A percentile compares a stretch with the other conserved stretches of the same genome.
Evolutionary conservation across 2,797 vertebrate species (phyloP).

Genomic region (Pterois miles): DNA sequence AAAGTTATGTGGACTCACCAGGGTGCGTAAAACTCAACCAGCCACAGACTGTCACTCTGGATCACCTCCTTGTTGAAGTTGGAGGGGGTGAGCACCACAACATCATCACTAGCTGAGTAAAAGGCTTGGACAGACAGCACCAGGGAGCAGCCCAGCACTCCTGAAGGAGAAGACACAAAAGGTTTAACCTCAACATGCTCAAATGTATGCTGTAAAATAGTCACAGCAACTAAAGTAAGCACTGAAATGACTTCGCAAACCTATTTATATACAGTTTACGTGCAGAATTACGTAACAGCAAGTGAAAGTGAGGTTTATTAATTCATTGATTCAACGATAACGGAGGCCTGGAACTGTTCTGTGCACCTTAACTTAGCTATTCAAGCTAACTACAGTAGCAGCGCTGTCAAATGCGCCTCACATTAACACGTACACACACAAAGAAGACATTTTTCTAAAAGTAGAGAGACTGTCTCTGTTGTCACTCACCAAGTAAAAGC

Average conservation of each 20-base stretch:
- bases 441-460: background rate
- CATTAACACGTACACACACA: fast-evolving
- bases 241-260: fast-evolving
- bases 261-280: background rate
- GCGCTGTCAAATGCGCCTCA: fast-evolving
- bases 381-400: constrained; percentile 31
- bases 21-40: constrained; percentile 97
- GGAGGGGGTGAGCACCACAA: constrained; percentile 90
- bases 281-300: background rate
- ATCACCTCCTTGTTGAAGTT: constrained; percentile 97
- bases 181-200: background rate
- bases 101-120: constrained; percentile 93
- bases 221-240: background rate
- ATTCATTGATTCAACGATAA: constrained; percentile 10
- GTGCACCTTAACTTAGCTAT: constrained; percentile 39
- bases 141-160: constrained; percentile 87
- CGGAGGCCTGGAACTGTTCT: constrained; percentile 38
- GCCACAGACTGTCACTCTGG: constrained; percentile 94
- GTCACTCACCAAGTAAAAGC: constrained; percentile 72
- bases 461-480: fast-evolving
- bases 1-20: constrained; percentile 86
- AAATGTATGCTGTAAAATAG: background rate
- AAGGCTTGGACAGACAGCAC: constrained; percentile 85
- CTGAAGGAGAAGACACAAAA: constrained; percentile 64
- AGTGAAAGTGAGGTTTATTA: background rate